These are phyloP conservation scores for Netelia fuscicornis DNA, from an alignment of 2,888 invertebrate species.

Conservation along the genomic window DNA sequence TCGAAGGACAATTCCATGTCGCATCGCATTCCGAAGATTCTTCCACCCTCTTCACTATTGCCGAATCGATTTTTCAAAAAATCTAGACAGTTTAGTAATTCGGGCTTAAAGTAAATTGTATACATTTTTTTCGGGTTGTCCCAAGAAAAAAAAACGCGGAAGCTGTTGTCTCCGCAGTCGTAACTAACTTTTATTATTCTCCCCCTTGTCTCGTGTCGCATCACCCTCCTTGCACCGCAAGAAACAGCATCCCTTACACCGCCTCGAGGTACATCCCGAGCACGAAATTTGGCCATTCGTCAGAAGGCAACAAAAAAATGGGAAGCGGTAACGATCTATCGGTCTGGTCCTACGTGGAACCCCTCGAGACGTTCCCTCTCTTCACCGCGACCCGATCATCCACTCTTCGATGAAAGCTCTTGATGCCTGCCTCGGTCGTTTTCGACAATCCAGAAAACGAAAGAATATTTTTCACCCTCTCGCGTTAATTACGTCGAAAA, in stretches of 20 bases:
- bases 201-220: constrained; percentile 25
- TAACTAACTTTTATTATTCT: constrained; percentile 46
- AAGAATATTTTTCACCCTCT: constrained; percentile 19
- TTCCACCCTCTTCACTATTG: background rate
- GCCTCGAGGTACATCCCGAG: constrained; percentile 54
- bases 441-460: background rate
- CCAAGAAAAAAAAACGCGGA: background rate
- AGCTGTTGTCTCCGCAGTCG: constrained; percentile 1
- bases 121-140: background rate
- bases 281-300: constrained; percentile 69
- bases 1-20: background rate
- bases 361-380: constrained; percentile 45
- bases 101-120: background rate
- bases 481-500: constrained; percentile 7
- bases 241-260: background rate
- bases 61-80: background rate
- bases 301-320: constrained; percentile 59
- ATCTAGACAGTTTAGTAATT: constrained; percentile 3
- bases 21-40: background rate
- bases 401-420: constrained; percentile 29
- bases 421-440: background rate
- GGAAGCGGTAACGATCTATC: constrained; percentile 58
- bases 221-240: background rate
- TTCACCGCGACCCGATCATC: constrained; percentile 9
- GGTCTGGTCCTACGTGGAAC: constrained; percentile 37